Evolutionary conservation across 2,888 invertebrate genomes (phyloP).

Genomic region (Polyommatus icarus): DNA sequence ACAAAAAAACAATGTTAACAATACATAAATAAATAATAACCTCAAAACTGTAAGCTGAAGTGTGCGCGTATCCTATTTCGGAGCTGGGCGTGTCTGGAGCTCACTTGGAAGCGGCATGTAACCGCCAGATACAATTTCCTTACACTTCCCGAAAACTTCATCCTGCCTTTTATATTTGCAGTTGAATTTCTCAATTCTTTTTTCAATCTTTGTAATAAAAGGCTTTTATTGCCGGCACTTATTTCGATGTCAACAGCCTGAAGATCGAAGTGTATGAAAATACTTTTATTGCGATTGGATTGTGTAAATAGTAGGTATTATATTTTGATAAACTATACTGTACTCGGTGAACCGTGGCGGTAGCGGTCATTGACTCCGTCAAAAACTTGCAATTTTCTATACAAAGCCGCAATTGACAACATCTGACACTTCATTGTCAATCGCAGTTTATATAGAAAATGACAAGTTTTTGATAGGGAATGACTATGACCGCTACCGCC

Average conservation of each 20-base stretch:
- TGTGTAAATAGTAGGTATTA: neutral
- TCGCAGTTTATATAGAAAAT: too few species aligned
- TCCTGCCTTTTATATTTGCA: conserved; percentile 19
- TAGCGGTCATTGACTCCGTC: too few species aligned
- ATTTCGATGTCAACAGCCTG: conserved; percentile 2
- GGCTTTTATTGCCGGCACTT: conserved; percentile 1
- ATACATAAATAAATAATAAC: neutral
- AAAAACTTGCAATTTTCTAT: too few species aligned
- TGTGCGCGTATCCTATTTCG: neutral
- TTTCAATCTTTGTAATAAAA: too few species aligned
- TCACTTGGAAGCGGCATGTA: conserved; percentile 5
- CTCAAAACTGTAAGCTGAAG: neutral
- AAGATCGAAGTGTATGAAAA: neutral
- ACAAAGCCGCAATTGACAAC: too few species aligned
- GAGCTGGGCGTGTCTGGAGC: neutral
- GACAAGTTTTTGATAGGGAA: too few species aligned
- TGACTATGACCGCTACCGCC: too few species aligned
- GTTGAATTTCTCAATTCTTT: conserved; percentile 2
- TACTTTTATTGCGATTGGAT: neutral
- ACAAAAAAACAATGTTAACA: too few species aligned
- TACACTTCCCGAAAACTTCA: conserved; percentile 18
- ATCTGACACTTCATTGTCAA: too few species aligned
- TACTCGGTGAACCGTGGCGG: too few species aligned
- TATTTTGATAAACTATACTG: too few species aligned
- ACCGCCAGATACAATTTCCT: conserved; percentile 22